phyloP scores from a whole-genome alignment of 2,888 invertebrate genomes.

The Nymphalis polychloros region DNA sequence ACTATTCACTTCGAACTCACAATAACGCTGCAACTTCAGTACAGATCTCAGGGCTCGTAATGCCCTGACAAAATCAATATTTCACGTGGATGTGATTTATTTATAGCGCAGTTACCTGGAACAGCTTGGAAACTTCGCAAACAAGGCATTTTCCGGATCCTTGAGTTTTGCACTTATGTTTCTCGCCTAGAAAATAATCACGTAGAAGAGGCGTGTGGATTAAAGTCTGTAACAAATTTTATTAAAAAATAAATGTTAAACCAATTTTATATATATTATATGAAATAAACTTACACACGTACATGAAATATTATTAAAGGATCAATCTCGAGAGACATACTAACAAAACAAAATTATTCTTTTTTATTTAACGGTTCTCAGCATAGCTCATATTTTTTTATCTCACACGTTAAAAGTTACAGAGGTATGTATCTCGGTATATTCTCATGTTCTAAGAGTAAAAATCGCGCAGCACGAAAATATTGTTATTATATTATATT shows the following conservation, averaged over 20 bases:
- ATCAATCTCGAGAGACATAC: no score
- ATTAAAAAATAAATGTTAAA: background rate
- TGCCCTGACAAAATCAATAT: constrained; percentile 41
- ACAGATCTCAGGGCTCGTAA: constrained; percentile 28
- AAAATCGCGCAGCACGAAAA: no score
- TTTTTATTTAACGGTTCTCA: no score
- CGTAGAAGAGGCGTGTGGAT: constrained; percentile 97
- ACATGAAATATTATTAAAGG: no score
- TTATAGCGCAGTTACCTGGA: constrained; percentile 86
- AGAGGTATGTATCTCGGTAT: no score
- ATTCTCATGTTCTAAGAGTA: no score
- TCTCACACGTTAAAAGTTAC: no score
- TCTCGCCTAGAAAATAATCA: constrained; percentile 97
- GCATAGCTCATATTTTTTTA: no score
- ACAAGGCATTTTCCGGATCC: constrained; percentile 92
- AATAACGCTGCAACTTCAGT: constrained; percentile 29
- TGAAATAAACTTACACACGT: constrained; percentile 1
- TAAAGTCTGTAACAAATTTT: constrained; percentile 83
- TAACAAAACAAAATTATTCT: no score
- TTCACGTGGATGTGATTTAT: constrained; percentile 37
- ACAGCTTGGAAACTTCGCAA: constrained; percentile 96
- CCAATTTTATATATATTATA: background rate
- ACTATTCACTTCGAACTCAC: constrained; percentile 10
- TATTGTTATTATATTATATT: no score
- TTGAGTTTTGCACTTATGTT: constrained; percentile 90